phyloP scores from a whole-genome alignment of 2,888 invertebrate genomes.

The Dicyrtomina minuta region DNA sequence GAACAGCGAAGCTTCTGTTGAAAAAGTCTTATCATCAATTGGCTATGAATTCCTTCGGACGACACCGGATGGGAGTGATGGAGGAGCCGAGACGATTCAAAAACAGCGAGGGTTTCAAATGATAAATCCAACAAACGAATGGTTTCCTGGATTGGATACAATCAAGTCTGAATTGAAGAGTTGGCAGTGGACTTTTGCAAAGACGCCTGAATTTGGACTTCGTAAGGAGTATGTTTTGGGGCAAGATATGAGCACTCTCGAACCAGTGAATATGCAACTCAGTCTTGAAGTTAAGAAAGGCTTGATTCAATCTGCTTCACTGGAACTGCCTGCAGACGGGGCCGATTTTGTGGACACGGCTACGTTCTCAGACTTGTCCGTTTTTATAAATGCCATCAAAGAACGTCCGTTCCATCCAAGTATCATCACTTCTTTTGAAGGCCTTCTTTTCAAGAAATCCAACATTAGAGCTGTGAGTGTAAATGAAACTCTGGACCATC shows the following conservation, averaged over 20 bases:
- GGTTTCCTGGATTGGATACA: constrained; percentile 70
- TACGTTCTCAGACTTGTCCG: constrained; percentile 48
- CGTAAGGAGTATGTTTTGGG: constrained; percentile 63
- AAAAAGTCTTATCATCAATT: constrained; percentile 73
- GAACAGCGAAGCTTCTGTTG: constrained; percentile 69
- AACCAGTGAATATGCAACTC: constrained; percentile 38
- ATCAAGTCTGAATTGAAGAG: constrained; percentile 69
- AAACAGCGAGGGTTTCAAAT: constrained; percentile 81
- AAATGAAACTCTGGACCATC: constrained; percentile 17
- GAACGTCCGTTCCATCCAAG: constrained; percentile 47
- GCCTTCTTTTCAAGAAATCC: constrained; percentile 46
- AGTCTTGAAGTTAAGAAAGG: constrained; percentile 33
- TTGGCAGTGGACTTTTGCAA: constrained; percentile 88
- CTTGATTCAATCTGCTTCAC: constrained; percentile 15
- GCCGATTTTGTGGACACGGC: constrained; percentile 37
- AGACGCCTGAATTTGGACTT: constrained; percentile 80
- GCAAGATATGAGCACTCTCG: constrained; percentile 35
- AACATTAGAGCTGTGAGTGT: constrained; percentile 28
- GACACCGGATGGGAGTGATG: constrained; percentile 69
- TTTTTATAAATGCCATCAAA: constrained; percentile 49
- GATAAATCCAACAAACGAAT: constrained; percentile 81
- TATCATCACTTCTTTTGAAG: constrained; percentile 48
- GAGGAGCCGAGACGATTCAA: constrained; percentile 61
- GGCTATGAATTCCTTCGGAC: constrained; percentile 82
- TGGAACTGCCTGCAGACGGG: constrained; percentile 34